Conservation (phyloP, 2,113 vertebrate species). For the Xenopus laevis region DNA sequence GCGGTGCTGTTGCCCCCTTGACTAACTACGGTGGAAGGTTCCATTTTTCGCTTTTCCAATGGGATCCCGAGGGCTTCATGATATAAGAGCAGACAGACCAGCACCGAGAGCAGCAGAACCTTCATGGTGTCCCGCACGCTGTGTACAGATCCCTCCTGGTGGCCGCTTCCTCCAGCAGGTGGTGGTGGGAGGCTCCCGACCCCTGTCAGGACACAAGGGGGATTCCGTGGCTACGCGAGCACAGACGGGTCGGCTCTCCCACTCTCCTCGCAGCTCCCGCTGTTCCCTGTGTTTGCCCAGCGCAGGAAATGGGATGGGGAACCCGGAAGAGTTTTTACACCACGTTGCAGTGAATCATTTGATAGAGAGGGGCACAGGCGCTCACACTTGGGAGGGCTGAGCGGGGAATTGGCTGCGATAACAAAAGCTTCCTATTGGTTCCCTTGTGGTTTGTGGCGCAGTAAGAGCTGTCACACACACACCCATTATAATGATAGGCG, state of each 20-base stretch:
- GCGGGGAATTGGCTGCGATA: too few relatives aligned
- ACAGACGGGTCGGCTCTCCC: not conserved
- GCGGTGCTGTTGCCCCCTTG: constrained; percentile 18
- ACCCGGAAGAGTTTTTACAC: constrained; percentile 32
- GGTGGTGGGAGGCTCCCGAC: not conserved
- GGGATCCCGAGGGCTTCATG: constrained; percentile 45
- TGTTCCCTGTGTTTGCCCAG: not conserved
- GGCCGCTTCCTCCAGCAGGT: constrained; percentile 8
- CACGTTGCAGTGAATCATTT: constrained; percentile 41
- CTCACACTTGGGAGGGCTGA: constrained; percentile 4
- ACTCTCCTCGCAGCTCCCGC: not conserved
- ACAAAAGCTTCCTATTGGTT: not conserved
- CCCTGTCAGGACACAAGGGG: not conserved
- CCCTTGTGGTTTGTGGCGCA: not conserved
- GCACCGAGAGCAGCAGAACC: constrained; percentile 2
- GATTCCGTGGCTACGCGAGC: not conserved
- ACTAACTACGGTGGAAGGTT: not conserved
- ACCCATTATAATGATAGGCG: too few relatives aligned
- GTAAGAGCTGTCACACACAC: not conserved
- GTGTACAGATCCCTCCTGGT: not conserved
- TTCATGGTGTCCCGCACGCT: not conserved
- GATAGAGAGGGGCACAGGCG: constrained; percentile 8
- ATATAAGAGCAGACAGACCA: constrained; percentile 31
- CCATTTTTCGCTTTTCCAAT: constrained; percentile 56
- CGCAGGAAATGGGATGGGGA: constrained; percentile 20